These are phyloP conservation scores for Brachyhypopomus occidentalis DNA, from an alignment of 2,113 vertebrate genomes.

Conservation along the genomic window DNA sequence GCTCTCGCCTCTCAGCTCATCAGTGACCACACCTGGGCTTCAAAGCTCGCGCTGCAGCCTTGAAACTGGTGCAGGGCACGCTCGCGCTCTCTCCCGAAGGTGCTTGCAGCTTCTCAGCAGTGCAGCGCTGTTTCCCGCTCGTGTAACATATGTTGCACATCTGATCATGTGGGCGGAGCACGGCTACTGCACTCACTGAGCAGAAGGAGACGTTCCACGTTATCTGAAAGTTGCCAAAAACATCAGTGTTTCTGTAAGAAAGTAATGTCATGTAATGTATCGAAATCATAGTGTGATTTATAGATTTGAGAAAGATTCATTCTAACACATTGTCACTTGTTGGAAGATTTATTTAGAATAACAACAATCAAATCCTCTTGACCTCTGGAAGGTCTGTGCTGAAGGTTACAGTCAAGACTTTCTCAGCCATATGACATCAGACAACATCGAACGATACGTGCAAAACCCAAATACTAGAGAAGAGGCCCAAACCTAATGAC, in stretches of 20 bases:
- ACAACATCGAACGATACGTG: too few species aligned
- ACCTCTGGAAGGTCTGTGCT: too few species aligned
- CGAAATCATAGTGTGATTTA: too few species aligned
- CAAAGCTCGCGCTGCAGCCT: constrained; percentile 18
- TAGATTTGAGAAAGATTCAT: too few species aligned
- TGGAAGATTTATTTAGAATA: too few species aligned
- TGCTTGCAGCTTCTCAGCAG: constrained; percentile 21
- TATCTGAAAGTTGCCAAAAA: background rate
- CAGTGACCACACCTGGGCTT: constrained; percentile 40
- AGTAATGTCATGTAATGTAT: too few species aligned
- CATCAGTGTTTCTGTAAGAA: too few species aligned
- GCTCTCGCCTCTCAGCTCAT: constrained; percentile 14
- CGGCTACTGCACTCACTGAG: background rate
- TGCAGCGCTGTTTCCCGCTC: constrained; percentile 7
- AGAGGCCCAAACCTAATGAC: background rate
- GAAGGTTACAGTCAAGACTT: too few species aligned
- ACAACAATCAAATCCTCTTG: too few species aligned
- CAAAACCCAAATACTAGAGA: background rate
- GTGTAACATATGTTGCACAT: constrained; percentile 39
- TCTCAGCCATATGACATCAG: too few species aligned
- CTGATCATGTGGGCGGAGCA: too few species aligned
- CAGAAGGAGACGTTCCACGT: background rate
- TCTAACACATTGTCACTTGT: too few species aligned
- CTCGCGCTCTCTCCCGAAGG: constrained; percentile 1
- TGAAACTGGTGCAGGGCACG: constrained; percentile 54